These are phyloP conservation scores for Whitmania pigra DNA, from an alignment of 1,140 invertebrate genomes.

Conservation along the genomic window DNA sequence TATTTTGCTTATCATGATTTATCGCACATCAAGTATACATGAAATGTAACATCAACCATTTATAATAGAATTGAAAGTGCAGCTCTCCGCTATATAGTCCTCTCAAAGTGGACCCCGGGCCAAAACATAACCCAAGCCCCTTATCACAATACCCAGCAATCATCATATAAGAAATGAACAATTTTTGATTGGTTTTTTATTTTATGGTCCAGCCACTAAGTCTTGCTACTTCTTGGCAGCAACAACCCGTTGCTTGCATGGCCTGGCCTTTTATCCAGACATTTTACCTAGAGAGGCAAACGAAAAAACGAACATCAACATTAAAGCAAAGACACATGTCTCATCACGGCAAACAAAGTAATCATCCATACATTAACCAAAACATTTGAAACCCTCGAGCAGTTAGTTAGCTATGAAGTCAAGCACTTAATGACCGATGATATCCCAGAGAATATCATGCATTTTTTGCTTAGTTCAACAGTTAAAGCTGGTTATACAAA, in stretches of 20 bases:
- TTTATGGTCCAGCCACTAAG: background rate
- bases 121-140: no score
- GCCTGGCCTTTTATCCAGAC: conserved; percentile 7
- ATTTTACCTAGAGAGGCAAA: conserved; percentile 11
- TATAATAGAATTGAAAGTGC: no score
- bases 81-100: no score
- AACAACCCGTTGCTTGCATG: conserved; percentile 14
- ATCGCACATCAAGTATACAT: no score
- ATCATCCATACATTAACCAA: background rate
- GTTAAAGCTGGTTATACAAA: no score
- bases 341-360: background rate
- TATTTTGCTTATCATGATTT: no score
- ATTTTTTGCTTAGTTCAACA: background rate
- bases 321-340: background rate
- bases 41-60: no score
- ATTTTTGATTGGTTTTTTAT: conserved; percentile 5
- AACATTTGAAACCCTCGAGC: background rate
- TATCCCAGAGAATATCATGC: background rate
- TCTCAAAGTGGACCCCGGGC: no score
- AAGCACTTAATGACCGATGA: background rate
- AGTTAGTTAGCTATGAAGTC: background rate
- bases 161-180: no score
- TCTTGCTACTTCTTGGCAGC: conserved; percentile 4
- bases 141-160: no score
- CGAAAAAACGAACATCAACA: background rate